A percentile compares a stretch with the other conserved stretches of the same genome.
These are phyloP conservation scores for Gobio occitaniae DNA, from an alignment of 2,797 vertebrate genomes.

Conservation along the genomic window DNA sequence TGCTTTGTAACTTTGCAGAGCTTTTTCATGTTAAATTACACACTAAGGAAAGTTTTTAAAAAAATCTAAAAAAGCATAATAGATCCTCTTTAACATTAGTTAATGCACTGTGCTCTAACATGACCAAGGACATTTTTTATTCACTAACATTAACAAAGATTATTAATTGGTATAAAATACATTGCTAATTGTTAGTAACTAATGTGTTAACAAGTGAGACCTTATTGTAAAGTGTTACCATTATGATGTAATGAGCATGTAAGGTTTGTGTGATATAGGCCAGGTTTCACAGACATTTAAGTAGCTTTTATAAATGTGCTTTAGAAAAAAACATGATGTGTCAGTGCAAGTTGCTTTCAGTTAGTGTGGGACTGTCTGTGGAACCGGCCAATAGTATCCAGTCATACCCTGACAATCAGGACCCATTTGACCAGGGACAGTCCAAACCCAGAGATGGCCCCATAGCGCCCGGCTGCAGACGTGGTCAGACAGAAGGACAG, in stretches of 20 bases:
- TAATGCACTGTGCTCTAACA: too few relatives aligned
- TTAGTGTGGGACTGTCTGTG: background rate
- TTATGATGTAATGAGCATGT: background rate
- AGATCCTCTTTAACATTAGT: too few relatives aligned
- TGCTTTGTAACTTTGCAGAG: too few relatives aligned
- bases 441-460: constrained; percentile 98
- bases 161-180: too few relatives aligned
- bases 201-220: background rate
- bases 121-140: background rate
- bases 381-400: background rate
- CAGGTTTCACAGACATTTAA: background rate
- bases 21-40: too few relatives aligned
- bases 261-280: background rate
- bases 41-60: too few relatives aligned
- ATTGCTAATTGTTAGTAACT: background rate
- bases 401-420: constrained; percentile 95
- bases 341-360: background rate
- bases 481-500: constrained; percentile 98
- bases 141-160: background rate
- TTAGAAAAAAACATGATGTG: too few relatives aligned
- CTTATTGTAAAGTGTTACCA: background rate
- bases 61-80: too few relatives aligned
- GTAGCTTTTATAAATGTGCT: too few relatives aligned
- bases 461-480: constrained; percentile 94
- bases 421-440: constrained; percentile 99